Percentiles rank a stretch among this genome's conserved stretches.
Conservation (phyloP, 2,888 invertebrate species). For the Polietes domitor region DNA sequence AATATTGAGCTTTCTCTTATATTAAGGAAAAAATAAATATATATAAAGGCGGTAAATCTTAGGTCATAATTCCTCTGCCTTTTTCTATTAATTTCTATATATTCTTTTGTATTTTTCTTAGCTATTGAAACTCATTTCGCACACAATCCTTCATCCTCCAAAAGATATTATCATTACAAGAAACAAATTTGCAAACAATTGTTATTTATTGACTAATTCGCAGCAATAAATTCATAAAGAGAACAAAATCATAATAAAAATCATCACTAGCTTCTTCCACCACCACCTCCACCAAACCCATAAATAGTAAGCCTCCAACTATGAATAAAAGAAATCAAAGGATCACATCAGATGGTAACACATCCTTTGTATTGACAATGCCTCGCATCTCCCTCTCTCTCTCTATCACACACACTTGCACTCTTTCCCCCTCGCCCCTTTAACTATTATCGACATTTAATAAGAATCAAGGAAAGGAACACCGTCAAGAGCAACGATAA, state of each 20-base stretch:
- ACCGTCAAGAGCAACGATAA: not conserved
- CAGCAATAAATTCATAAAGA: not conserved
- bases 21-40: no score
- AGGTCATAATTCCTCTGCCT: no score
- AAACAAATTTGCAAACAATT: no score
- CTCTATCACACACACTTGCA: no score
- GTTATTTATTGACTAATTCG: not conserved
- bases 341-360: not conserved
- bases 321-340: conserved; percentile 17
- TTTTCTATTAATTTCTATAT: no score
- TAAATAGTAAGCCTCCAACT: not conserved
- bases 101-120: no score
- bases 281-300: not conserved
- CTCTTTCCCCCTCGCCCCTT: not conserved
- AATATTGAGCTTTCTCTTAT: no score
- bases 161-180: no score
- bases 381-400: not conserved
- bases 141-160: no score
- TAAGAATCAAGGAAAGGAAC: conserved; percentile 29
- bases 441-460: conserved; percentile 36
- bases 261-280: not conserved
- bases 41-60: no score
- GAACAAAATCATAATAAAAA: not conserved
- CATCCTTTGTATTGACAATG: conserved; percentile 12
- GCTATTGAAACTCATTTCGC: no score